Base-by-base conservation (phyloP, 92 coral and sea anemone genomes). In the Palythoa heliodiscus region DNA sequence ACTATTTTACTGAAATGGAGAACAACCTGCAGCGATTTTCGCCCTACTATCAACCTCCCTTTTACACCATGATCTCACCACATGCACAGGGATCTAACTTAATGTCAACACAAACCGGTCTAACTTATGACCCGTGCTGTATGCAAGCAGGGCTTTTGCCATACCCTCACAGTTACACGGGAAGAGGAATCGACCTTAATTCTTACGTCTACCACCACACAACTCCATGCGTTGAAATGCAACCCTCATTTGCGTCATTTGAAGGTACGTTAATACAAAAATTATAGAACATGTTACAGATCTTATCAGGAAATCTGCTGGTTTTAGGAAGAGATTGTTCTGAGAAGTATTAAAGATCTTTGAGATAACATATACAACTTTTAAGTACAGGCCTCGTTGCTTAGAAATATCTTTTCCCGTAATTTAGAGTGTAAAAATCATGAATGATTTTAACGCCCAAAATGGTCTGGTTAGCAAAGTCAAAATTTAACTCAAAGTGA, bases 21-120 rank as follows among this genome's bases (percentile, higher is more conserved):
- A 82, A 68, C 73, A 89, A 89, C 82, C 63, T 92, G 73, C 97
- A 89, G 80, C 75, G 92, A 22, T 87, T 89, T 22, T 80, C 93
- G 3, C 87, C 95, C 73, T 92, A 67, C 85, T 94, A 90, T 61
- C 95, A 94, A 84, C 87, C 95, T 25, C 90, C 98, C 24, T 67
- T 90, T 40, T 92, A 90, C 87, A 78, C 95, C 38, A 85, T 94
- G 93, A 86, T 94, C 20, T 78, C 98, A 15, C 81, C 92, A 58
- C 93, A 90, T 57, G 88, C 87, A 6, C 95, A 90, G 37, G 60
- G 89, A 16, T 5, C 84, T 20, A 52, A 68, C 17, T 13, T 80
- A n/a, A 55, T 91, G 9, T 71, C 91, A 20, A 17, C 93, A 10
- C 22, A 87, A 11, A 70, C 89, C 53, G 80, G 93, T n/a, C 74